Conservation (phyloP, 2,797 vertebrate species). For the Tauraco hartlaubi region DNA sequence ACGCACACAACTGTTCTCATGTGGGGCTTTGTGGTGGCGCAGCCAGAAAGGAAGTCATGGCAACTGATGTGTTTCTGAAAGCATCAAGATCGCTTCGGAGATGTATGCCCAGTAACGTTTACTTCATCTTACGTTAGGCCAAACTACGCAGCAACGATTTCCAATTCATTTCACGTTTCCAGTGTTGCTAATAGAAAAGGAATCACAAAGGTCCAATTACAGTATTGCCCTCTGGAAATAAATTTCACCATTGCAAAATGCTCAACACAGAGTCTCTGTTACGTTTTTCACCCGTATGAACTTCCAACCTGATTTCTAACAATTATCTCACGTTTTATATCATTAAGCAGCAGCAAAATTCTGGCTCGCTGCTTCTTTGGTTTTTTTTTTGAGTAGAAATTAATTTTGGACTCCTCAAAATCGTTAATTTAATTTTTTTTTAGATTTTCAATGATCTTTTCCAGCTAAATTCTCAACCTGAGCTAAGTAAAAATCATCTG, state of each 20-base stretch:
- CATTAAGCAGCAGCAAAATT: not conserved
- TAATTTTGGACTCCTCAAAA: not conserved
- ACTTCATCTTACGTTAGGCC: not conserved
- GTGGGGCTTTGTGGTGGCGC: not conserved
- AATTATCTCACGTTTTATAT: not conserved
- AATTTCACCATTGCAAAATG: not conserved
- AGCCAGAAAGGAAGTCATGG: not conserved
- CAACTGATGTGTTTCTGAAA: not conserved
- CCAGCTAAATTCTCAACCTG: not conserved
- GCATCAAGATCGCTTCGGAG: accelerated
- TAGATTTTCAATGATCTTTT: not conserved
- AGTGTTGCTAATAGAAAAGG: not conserved
- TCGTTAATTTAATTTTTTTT: not conserved
- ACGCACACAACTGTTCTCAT: not conserved
- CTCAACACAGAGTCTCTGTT: not conserved
- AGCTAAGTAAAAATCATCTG: not conserved
- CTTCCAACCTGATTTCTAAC: not conserved
- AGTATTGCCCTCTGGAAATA: not conserved
- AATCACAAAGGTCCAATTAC: not conserved
- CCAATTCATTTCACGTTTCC: not conserved
- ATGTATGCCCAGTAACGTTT: not conserved
- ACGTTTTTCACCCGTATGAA: not conserved
- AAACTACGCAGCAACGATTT: not conserved
- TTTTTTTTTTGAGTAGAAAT: not conserved
- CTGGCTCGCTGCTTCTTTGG: not conserved